Percentiles rank a stretch among this genome's conserved stretches.
Conservation (phyloP, 2,797 vertebrate species). For the Pitangus sulphuratus region DNA sequence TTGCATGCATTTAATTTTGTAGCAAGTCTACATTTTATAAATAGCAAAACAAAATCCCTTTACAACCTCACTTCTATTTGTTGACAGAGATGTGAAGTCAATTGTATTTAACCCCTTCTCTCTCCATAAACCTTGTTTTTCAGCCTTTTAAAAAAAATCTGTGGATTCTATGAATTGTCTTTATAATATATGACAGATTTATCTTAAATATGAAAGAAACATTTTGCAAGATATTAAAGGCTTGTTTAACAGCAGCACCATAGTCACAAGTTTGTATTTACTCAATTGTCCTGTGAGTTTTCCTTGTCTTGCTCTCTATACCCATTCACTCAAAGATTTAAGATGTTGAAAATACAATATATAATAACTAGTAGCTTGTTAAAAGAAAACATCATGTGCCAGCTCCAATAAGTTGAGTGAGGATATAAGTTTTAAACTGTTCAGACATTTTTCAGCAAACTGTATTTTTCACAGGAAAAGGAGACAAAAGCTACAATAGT, state of each 20-base stretch:
- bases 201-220: not conserved
- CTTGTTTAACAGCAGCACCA: not conserved
- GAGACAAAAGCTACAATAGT: not conserved
- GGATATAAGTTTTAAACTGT: not conserved
- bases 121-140: not conserved
- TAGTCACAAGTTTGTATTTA: not conserved
- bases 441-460: not conserved
- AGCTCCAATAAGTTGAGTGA: not conserved
- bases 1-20: not conserved
- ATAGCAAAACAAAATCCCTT: not conserved
- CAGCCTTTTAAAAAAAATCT: fast-evolving
- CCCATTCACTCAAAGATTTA: not conserved
- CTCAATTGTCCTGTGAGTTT: not conserved
- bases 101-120: not conserved
- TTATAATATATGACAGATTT: not conserved
- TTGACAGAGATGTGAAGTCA: not conserved
- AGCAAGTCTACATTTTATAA: not conserved
- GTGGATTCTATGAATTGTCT: not conserved
- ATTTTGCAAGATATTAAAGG: not conserved
- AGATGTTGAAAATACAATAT: not conserved
- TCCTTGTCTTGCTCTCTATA: not conserved
- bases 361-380: not conserved
- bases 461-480: not conserved
- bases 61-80: not conserved
- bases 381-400: not conserved